A percentile compares a stretch with the other conserved stretches of the same genome.
Evolutionary conservation across 2,797 vertebrate genomes (phyloP).

Genomic region (Ceyx erithaca): DNA sequence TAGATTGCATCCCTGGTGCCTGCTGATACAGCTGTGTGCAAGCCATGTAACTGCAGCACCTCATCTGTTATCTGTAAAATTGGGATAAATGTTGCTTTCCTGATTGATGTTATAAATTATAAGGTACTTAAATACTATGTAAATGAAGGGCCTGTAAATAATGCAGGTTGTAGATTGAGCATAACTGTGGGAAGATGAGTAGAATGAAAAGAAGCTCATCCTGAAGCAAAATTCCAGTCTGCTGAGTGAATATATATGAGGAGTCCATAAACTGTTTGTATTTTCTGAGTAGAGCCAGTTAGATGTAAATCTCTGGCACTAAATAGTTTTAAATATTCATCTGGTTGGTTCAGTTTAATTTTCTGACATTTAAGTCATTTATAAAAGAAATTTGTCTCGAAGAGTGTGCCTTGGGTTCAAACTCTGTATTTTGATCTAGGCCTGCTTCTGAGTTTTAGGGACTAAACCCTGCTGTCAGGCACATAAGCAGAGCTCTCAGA

Average conservation of each 20-base stretch:
- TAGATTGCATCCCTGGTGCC: background rate
- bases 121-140: background rate
- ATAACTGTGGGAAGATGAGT: background rate
- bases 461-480: background rate
- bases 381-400: background rate
- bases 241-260: background rate
- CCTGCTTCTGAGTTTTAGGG: background rate
- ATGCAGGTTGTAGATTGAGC: background rate
- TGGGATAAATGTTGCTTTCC: background rate
- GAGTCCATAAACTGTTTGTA: background rate
- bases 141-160: slow-evolving; percentile 40
- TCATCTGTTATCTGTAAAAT: background rate
- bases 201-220: slow-evolving; percentile 2
- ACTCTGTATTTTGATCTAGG: background rate
- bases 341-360: background rate
- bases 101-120: background rate
- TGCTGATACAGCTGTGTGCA: background rate
- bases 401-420: background rate
- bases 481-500: background rate
- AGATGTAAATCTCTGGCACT: background rate
- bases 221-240: background rate
- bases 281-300: background rate
- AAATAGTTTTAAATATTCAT: slow-evolving; percentile 28
- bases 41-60: background rate
- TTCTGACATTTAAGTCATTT: background rate